Conservation (phyloP, 1,140 invertebrate genomes). For the Cherax destructor region DNA sequence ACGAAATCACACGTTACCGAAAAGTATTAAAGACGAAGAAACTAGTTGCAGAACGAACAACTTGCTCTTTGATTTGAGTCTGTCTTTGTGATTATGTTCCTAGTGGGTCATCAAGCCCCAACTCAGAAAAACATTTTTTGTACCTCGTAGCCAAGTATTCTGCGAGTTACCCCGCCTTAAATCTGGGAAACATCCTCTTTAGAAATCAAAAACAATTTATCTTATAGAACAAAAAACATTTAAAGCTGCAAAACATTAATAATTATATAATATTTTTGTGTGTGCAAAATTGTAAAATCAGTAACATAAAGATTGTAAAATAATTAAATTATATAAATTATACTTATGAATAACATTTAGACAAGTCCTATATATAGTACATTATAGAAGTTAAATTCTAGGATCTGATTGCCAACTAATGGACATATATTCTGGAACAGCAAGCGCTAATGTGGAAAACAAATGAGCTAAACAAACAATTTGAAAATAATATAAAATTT, state of each 20-base stretch:
- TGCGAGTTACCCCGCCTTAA: not conserved
- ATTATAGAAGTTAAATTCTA: not conserved
- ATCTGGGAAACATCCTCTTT: not conserved
- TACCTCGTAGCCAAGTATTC: not conserved
- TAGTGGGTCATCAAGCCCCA: not conserved
- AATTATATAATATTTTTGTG: not conserved
- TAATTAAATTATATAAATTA: not conserved
- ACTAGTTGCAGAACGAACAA: too few species aligned
- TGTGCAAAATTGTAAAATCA: not conserved
- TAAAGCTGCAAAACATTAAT: too few species aligned
- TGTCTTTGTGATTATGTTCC: too few species aligned
- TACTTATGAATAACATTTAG: too few species aligned
- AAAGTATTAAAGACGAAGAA: too few species aligned
- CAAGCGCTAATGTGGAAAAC: not conserved
- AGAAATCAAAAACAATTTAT: not conserved
- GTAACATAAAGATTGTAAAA: not conserved
- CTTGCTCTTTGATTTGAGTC: too few species aligned
- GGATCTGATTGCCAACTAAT: slow-evolving; percentile 3
- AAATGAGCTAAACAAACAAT: not conserved
- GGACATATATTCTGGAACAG: not conserved
- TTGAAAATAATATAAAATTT: too few species aligned
- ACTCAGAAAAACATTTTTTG: not conserved
- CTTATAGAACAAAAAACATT: too few species aligned
- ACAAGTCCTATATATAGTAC: not conserved
- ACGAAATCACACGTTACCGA: too few species aligned